A percentile compares a stretch with the other conserved stretches of the same genome.
These are phyloP conservation scores for Drosophila repletoides DNA, from an alignment of 1,140 invertebrate species.

Conservation along the genomic window DNA sequence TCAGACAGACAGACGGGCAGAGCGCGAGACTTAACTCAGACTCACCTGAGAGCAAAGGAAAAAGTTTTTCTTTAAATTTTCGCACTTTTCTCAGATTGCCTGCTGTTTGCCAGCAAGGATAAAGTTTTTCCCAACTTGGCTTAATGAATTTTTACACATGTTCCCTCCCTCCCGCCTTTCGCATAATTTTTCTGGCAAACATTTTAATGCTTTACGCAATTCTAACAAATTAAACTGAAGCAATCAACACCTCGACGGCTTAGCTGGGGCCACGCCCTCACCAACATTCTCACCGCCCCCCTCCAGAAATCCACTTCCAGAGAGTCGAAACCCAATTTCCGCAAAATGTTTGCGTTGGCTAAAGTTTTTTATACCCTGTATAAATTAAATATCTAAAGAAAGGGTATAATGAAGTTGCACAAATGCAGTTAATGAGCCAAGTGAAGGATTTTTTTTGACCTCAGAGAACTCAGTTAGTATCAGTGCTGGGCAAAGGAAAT, in stretches of 20 bases:
- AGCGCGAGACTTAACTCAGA: constrained; percentile 25
- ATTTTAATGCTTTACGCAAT: constrained; percentile 80
- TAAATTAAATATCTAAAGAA: not conserved
- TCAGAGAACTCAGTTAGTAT: no score
- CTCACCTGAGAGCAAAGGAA: constrained; percentile 22
- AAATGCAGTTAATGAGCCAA: no score
- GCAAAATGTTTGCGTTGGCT: constrained; percentile 58
- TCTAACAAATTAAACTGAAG: constrained; percentile 78
- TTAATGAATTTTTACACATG: constrained; percentile 63
- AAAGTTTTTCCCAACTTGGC: constrained; percentile 54
- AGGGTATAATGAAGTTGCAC: not conserved
- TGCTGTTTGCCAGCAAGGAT: constrained; percentile 55
- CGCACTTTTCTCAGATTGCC: constrained; percentile 70
- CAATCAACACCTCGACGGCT: constrained; percentile 70
- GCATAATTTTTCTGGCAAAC: constrained; percentile 75
- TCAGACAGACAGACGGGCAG: not conserved
- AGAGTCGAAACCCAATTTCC: constrained; percentile 71
- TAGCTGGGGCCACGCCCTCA: not conserved
- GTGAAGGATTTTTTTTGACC: no score
- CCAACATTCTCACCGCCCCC: not conserved
- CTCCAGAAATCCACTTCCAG: not conserved
- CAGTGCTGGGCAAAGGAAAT: no score
- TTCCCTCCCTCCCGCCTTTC: not conserved
- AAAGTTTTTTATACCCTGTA: constrained; percentile 34
- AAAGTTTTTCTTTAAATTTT: constrained; percentile 77